phyloP scores from a whole-genome alignment of 1,140 invertebrate species.

The Wasmannia auropunctata region DNA sequence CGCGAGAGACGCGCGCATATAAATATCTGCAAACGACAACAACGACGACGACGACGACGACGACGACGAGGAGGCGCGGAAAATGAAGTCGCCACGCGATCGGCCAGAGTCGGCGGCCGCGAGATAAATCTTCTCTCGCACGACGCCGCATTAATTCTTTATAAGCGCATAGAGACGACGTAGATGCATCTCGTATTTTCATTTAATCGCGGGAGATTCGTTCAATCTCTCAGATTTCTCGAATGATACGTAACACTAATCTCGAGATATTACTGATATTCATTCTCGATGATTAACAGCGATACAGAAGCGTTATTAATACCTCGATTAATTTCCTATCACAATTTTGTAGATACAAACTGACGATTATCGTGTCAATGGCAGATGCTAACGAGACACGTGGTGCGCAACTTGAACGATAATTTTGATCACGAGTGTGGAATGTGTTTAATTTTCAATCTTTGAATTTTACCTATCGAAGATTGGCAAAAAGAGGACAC shows the following conservation, averaged over 20 bases:
- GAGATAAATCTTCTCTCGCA: conserved; percentile 30
- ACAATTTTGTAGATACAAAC: not conserved
- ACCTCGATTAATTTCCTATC: conserved; percentile 23
- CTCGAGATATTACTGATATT: conserved; percentile 20
- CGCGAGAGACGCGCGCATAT: conserved; percentile 49
- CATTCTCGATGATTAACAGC: not conserved
- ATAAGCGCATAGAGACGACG: conserved; percentile 10
- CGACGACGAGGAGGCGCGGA: conserved; percentile 56
- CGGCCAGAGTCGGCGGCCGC: not conserved
- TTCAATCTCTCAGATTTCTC: conserved; percentile 19
- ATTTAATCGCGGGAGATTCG: conserved; percentile 36
- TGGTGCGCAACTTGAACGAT: not conserved
- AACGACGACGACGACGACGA: conserved; percentile 61
- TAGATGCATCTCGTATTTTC: conserved; percentile 33
- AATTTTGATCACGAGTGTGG: not conserved
- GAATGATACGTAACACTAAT: conserved; percentile 29
- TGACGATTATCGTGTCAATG: not conserved
- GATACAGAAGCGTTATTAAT: conserved; percentile 33
- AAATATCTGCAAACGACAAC: conserved; percentile 38
- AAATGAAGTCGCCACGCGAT: conserved; percentile 70
- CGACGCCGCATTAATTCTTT: conserved; percentile 42
- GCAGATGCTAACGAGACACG: not conserved
- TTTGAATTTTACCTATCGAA: not conserved
- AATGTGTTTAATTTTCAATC: not conserved
- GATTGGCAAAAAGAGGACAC: not conserved